Percentiles rank a stretch among this genome's conserved stretches.
phyloP scores from a whole-genome alignment of 1,140 invertebrate species.

The Platorchestia sp. region DNA sequence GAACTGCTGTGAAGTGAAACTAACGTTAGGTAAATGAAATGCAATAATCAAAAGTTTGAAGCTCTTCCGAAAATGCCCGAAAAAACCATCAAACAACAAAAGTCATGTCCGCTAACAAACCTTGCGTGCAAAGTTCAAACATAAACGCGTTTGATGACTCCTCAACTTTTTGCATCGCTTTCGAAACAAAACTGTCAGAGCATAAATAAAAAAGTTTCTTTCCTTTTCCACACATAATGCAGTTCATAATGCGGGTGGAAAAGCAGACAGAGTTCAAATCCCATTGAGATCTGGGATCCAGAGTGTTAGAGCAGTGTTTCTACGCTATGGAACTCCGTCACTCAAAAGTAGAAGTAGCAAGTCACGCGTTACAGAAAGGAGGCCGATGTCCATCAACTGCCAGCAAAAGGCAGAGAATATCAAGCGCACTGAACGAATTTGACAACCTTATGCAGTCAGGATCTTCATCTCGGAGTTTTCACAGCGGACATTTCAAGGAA shows the following conservation, averaged over 20 bases:
- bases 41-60: background rate
- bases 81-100: background rate
- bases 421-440: background rate
- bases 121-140: background rate
- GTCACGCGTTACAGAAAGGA: background rate
- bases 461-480: conserved; percentile 6
- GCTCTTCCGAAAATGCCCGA: background rate
- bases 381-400: conserved; percentile 1
- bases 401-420: background rate
- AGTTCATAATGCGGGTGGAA: background rate
- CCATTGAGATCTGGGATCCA: background rate
- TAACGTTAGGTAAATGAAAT: background rate
- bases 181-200: background rate
- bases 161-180: background rate
- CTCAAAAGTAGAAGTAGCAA: conserved; percentile 29
- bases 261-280: background rate
- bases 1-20: background rate
- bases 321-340: background rate
- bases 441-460: background rate
- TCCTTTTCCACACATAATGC: background rate
- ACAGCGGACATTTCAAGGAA: background rate
- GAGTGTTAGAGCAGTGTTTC: background rate
- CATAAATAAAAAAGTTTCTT: background rate
- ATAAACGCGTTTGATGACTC: background rate
- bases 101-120: background rate